Percentiles rank a stretch among this genome's conserved stretches.
Conservation (phyloP, 2,888 invertebrate species). For the Smittia aterrima region DNA sequence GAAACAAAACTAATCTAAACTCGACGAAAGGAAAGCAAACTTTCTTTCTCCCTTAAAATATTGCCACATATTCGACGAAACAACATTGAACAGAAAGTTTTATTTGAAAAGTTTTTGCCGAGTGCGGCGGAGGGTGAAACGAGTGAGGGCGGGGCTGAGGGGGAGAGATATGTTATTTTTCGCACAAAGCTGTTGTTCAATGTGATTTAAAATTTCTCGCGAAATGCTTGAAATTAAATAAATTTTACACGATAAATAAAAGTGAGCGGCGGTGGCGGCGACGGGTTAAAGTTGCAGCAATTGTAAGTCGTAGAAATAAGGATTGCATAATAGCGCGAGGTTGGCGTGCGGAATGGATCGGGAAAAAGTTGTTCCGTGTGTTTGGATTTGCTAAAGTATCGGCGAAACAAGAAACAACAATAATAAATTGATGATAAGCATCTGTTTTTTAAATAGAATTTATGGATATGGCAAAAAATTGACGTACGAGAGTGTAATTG, state of each 20-base stretch:
- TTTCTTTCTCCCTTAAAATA: constrained; percentile 17
- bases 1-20: constrained; percentile 16
- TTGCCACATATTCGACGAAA: constrained; percentile 9
- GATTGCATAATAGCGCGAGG: constrained; percentile 21
- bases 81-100: constrained; percentile 31
- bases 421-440: constrained; percentile 40
- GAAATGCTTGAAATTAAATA: constrained; percentile 34
- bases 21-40: neutral
- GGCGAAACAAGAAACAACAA: constrained; percentile 21
- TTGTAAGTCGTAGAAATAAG: neutral
- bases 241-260: constrained; percentile 24
- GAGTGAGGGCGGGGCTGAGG: neutral
- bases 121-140: neutral
- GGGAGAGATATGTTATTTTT: neutral
- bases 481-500: neutral
- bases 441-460: constrained; percentile 23
- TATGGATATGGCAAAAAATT: constrained; percentile 12
- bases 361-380: constrained; percentile 5
- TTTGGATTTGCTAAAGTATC: constrained; percentile 3
- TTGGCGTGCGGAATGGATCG: constrained; percentile 19
- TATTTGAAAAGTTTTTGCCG: constrained; percentile 38
- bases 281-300: neutral
- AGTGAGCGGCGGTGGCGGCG: neutral
- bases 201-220: constrained; percentile 37
- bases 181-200: constrained; percentile 26